phyloP scores from a whole-genome alignment of 1,140 invertebrate species.

The Solen grandis region DNA sequence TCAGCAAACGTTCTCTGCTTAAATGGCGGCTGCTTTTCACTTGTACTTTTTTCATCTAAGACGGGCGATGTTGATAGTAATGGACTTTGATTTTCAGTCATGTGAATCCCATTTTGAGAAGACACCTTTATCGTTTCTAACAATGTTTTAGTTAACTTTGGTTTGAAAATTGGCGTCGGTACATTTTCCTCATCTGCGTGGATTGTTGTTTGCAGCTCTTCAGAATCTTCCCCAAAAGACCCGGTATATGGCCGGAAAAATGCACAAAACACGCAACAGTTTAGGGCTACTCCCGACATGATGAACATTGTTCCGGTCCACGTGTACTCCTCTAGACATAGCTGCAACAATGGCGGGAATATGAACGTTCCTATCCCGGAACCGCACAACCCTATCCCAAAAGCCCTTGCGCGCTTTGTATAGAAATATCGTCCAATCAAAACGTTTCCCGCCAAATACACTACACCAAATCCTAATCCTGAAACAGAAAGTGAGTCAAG shows the following conservation, averaged over 20 bases:
- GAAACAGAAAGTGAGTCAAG: constrained; percentile 64
- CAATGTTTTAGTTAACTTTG: no score
- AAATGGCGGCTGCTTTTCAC: neutral
- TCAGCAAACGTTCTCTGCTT: constrained; percentile 19
- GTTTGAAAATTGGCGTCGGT: no score
- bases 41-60: no score
- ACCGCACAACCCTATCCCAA: constrained; percentile 93
- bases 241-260: constrained; percentile 13
- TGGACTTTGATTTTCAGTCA: neutral
- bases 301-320: constrained; percentile 86
- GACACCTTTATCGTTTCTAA: no score
- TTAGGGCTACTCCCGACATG: constrained; percentile 41
- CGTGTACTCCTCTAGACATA: constrained; percentile 84
- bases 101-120: no score
- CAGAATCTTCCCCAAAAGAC: neutral
- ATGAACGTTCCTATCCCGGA: constrained; percentile 92
- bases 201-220: no score
- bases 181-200: no score
- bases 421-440: constrained; percentile 95
- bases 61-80: no score
- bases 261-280: constrained; percentile 49
- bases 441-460: constrained; percentile 93
- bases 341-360: constrained; percentile 84
- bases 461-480: constrained; percentile 92
- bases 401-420: constrained; percentile 91